These are phyloP conservation scores for Petrosia ficiformis DNA, from an alignment of 37 sponge, comb jelly and placozoan genomes.

Conservation along the genomic window DNA sequence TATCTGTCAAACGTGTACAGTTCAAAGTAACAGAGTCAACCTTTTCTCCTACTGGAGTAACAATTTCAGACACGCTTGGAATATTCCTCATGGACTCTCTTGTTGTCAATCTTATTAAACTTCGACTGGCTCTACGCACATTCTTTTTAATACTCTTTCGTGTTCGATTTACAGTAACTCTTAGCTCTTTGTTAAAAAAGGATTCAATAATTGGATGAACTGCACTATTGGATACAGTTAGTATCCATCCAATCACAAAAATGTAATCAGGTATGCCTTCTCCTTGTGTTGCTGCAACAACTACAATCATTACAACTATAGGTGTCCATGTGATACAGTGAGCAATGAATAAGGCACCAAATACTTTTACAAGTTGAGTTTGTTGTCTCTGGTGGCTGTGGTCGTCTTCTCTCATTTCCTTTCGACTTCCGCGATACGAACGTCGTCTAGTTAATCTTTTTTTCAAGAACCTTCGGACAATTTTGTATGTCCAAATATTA, in stretches of 20 bases:
- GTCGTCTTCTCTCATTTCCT: conserved; percentile 14
- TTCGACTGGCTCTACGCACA: background rate
- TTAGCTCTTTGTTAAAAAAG: conserved; percentile 72
- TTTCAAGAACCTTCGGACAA: conserved; percentile 47
- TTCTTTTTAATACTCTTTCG: background rate
- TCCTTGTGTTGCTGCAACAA: background rate
- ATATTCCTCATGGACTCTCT: background rate
- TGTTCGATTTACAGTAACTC: conserved; percentile 24
- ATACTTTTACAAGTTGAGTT: conserved; percentile 53
- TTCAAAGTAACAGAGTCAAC: background rate
- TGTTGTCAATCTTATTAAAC: background rate
- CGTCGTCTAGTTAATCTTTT: conserved; percentile 14
- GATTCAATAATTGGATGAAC: conserved; percentile 73
- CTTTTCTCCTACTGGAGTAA: background rate
- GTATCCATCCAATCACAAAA: conserved; percentile 57
- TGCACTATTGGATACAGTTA: conserved; percentile 48
- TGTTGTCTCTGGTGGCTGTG: conserved; percentile 54
- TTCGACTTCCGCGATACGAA: conserved; percentile 1
- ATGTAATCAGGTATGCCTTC: conserved; percentile 32
- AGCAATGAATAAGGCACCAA: conserved; percentile 58
- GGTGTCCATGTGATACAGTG: conserved; percentile 60
- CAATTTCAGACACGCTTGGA: background rate
- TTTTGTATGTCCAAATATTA: conserved; percentile 60
- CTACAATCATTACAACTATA: conserved; percentile 29
- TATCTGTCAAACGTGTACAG: no score